Evolutionary conservation across 2,888 invertebrate genomes (phyloP).

Genomic region (Diabrotica balteata): DNA sequence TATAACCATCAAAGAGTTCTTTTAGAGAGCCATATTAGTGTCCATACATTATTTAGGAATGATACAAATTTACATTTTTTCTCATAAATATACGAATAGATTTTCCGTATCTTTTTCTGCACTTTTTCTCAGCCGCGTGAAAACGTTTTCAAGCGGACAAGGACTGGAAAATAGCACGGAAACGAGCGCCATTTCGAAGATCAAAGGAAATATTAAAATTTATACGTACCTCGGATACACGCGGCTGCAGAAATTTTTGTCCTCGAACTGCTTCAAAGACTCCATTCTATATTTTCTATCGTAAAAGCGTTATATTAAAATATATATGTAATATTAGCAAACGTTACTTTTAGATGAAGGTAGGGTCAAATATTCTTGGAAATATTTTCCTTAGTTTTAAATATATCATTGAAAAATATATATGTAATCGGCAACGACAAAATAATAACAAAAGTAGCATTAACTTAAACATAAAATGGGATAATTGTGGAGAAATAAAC

Average conservation of each 20-base stretch:
- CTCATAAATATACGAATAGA: constrained; percentile 22
- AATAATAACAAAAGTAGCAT: too few species aligned
- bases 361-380: too few species aligned
- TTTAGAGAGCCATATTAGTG: neutral
- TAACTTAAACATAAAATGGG: too few species aligned
- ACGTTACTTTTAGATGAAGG: too few species aligned
- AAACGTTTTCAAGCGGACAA: constrained; percentile 10
- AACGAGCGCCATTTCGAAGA: constrained; percentile 22
- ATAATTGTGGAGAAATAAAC: too few species aligned
- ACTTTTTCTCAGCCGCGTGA: constrained; percentile 3
- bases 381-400: too few species aligned
- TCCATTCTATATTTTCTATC: neutral
- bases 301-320: neutral
- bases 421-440: too few species aligned
- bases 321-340: neutral
- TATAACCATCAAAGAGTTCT: too few species aligned
- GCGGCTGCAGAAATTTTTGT: constrained; percentile 1
- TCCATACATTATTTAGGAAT: constrained; percentile 43
- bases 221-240: constrained; percentile 11
- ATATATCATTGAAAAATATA: too few species aligned
- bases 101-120: constrained; percentile 19
- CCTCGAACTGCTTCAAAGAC: neutral
- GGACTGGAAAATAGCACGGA: constrained; percentile 19
- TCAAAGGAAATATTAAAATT: constrained; percentile 30
- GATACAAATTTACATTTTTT: constrained; percentile 17